A percentile compares a stretch with the other conserved stretches of the same genome.
These are phyloP conservation scores for Marmota monax DNA, from an alignment of 2,113 vertebrate genomes.

Conservation along the genomic window DNA sequence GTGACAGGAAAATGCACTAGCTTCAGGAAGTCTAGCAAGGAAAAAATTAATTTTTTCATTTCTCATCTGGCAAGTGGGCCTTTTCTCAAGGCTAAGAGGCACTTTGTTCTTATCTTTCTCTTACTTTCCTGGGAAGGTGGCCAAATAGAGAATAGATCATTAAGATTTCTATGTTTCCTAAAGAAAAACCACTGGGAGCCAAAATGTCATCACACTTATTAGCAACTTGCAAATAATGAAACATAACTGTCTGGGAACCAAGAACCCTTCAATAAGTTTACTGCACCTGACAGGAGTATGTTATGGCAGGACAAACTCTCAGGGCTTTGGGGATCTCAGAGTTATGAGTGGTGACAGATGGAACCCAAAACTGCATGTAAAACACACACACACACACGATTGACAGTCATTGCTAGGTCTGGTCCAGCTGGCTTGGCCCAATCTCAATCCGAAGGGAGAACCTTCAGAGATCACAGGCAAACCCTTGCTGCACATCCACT, in stretches of 20 bases:
- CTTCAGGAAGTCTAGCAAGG: background rate
- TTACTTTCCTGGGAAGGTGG: slow-evolving; percentile 64
- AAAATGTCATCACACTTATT: slow-evolving; percentile 73
- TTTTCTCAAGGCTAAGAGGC: slow-evolving; percentile 58
- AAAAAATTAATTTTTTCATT: background rate
- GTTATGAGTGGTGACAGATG: slow-evolving; percentile 5
- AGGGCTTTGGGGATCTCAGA: background rate
- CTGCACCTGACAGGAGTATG: background rate
- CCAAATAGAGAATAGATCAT: slow-evolving; percentile 70
- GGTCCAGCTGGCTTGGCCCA: background rate
- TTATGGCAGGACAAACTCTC: background rate
- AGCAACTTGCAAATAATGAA: slow-evolving; percentile 70
- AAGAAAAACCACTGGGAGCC: slow-evolving; percentile 65
- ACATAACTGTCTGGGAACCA: slow-evolving; percentile 39
- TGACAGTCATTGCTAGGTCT: background rate
- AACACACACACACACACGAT: background rate
- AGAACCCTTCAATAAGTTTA: background rate
- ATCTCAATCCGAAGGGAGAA: background rate
- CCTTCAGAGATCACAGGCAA: background rate
- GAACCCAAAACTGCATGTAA: background rate
- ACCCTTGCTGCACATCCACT: background rate
- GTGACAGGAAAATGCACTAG: background rate
- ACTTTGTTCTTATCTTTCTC: slow-evolving; percentile 58
- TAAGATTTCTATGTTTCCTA: slow-evolving; percentile 68
- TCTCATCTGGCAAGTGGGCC: background rate